These are phyloP conservation scores for Epicauta chinensis DNA, from an alignment of 1,140 invertebrate species.

Conservation along the genomic window DNA sequence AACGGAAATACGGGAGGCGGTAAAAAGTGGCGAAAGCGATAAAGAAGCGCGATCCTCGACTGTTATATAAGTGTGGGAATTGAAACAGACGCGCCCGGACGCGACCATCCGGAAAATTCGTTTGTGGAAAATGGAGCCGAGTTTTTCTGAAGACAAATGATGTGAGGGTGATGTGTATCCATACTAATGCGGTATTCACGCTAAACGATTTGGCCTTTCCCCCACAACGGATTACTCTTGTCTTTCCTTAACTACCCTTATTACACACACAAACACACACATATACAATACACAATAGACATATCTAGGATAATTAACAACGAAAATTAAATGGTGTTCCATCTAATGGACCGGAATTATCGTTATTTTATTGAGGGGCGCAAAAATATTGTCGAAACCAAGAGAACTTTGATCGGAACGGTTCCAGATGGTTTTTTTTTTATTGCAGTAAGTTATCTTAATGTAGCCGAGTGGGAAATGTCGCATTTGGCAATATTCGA, in stretches of 20 bases:
- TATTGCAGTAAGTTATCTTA: no score
- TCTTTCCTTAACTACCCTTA: neutral
- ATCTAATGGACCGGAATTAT: no score
- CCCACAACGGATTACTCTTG: neutral
- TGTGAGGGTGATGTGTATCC: conserved; percentile 37
- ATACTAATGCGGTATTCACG: conserved; percentile 35
- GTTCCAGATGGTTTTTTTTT: no score
- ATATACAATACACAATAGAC: neutral
- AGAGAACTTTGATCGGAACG: no score
- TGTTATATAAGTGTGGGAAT: conserved; percentile 27
- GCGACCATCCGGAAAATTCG: conserved; percentile 41
- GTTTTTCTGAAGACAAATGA: conserved; percentile 43
- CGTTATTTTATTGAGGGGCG: no score
- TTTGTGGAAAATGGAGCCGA: conserved; percentile 42
- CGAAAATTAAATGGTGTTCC: no score
- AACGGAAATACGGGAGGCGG: conserved; percentile 21
- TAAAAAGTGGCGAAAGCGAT: conserved; percentile 22
- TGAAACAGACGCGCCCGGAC: conserved; percentile 14
- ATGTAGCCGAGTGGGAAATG: no score
- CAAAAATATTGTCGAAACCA: no score
- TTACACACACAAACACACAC: neutral
- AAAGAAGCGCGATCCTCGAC: conserved; percentile 23
- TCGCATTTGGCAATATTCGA: no score
- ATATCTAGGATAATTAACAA: no score
- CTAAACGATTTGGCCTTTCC: neutral